Percentiles rank a stretch among this genome's conserved stretches.
Conservation (phyloP, 2,797 vertebrate genomes). For the Sarcophilus harrisii region DNA sequence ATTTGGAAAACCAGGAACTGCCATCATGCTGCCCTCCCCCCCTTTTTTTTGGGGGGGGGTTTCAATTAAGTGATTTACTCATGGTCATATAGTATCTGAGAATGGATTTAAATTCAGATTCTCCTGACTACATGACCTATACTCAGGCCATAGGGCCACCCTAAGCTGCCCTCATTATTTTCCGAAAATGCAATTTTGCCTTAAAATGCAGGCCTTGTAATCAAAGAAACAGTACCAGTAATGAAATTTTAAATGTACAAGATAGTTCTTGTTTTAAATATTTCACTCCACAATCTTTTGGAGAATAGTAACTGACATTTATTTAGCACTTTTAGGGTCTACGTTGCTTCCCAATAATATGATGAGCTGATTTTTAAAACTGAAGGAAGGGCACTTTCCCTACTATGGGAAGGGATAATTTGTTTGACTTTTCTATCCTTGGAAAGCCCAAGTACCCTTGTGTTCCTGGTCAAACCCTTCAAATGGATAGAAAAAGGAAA, state of each 20-base stretch:
- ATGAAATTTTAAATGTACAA: constrained; percentile 1
- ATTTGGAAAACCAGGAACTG: background rate
- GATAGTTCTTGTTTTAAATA: background rate
- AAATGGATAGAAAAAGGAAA: background rate
- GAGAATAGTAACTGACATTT: constrained; percentile 16
- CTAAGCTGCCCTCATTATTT: background rate
- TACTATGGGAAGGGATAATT: background rate
- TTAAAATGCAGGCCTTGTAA: constrained; percentile 32
- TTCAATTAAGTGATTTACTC: background rate
- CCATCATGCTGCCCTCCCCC: background rate
- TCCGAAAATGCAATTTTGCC: background rate
- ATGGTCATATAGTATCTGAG: background rate
- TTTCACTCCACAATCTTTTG: background rate
- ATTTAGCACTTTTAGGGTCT: background rate
- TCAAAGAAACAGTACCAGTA: background rate
- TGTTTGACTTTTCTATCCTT: constrained; percentile 13
- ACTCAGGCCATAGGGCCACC: background rate
- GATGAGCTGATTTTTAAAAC: background rate
- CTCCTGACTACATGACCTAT: background rate
- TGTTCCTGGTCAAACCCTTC: background rate
- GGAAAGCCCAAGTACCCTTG: constrained; percentile 36
- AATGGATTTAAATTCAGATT: background rate
- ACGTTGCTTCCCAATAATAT: background rate
- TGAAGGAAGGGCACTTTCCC: constrained; percentile 7
- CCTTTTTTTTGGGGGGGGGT: too few relatives aligned